Base-by-base conservation (phyloP, 2,113 vertebrate genomes). In the Embiotoca jacksoni region DNA sequence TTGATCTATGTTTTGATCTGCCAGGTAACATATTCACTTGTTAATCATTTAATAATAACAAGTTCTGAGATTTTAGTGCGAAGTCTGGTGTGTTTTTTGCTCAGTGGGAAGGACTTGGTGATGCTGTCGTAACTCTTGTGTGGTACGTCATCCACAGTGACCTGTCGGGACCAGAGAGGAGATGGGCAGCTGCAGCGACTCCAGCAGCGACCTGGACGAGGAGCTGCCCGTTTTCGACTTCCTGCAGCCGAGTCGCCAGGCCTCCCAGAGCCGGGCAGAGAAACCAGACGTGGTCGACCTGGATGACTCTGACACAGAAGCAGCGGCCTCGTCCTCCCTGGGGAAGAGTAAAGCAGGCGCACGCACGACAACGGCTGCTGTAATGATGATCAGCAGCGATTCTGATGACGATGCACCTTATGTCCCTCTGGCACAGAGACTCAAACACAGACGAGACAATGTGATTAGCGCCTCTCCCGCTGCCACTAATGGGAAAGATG, bases 171-270 rank as follows among this genome's bases (percentile, higher is more conserved):
- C 13, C 10, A 55, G 35, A 52, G 6, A 6, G 9, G 79, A 0
- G 30, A 94, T 95, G 94, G 81, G 50, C 54, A 93, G 83, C 54
- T 90, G 59, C 75, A 86, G 85, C 0, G 91, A 93, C 72, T 84
- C 90, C 73, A 93, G 53, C 72, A 94, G 94, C 6, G 96, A 96
- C 0, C 85, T 81, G 0, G 95, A 91, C 0, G 89, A 96, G 52
- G 90, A 90, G 10, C 65, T 96, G 11, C 95, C 97, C 9, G 75
- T 86, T 7, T 95, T 95, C 3, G 39, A 91, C 56, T 95, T 96
- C 61, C 83, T 94, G 44, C 92, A 86, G 80, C 78, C 84, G 5
- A 52, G 69, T 59, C 50, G 57, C 59, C 81, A 67, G 11, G 30
- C 47, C 55, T 50, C 72, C 15, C 66, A 39, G 31, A 56, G 13